These are phyloP conservation scores for Myioborus miniatus DNA, from an alignment of 2,797 vertebrate species.

Conservation along the genomic window DNA sequence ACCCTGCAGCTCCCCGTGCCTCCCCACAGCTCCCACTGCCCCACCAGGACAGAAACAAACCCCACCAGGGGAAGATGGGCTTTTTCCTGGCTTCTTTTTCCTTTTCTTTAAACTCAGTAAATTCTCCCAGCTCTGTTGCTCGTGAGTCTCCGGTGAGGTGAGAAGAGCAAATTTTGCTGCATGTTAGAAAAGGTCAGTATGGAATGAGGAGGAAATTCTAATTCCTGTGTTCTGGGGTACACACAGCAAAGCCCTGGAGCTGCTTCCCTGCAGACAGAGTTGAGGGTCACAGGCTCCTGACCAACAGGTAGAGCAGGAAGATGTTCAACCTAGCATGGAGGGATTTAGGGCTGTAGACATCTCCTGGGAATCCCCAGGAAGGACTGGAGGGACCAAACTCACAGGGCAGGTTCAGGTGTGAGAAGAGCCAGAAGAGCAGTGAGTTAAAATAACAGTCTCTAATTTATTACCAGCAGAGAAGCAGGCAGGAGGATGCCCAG, in stretches of 20 bases:
- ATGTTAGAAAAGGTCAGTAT: conserved; percentile 6
- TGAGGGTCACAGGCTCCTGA: background rate
- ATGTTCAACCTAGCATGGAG: background rate
- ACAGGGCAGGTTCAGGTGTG: fast-evolving
- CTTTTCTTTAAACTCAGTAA: background rate
- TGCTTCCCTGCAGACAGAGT: fast-evolving
- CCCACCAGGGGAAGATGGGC: fast-evolving
- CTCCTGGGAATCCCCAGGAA: background rate
- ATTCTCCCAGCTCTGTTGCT: background rate
- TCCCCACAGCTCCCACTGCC: fast-evolving
- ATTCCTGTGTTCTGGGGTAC: background rate
- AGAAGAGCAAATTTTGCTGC: background rate
- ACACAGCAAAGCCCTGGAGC: background rate
- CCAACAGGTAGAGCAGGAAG: background rate
- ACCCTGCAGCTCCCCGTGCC: background rate
- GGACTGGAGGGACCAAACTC: background rate
- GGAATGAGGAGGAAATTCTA: background rate
- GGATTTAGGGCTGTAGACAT: background rate
- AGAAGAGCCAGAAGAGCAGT: background rate
- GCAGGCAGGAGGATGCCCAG: background rate
- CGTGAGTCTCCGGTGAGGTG: fast-evolving
- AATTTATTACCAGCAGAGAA: conserved; percentile 38
- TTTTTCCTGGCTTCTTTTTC: background rate
- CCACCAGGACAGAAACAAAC: fast-evolving
- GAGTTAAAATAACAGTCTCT: conserved; percentile 54